Conservation (phyloP, 1,140 invertebrate genomes). For the Drosophila sturtevanti region DNA sequence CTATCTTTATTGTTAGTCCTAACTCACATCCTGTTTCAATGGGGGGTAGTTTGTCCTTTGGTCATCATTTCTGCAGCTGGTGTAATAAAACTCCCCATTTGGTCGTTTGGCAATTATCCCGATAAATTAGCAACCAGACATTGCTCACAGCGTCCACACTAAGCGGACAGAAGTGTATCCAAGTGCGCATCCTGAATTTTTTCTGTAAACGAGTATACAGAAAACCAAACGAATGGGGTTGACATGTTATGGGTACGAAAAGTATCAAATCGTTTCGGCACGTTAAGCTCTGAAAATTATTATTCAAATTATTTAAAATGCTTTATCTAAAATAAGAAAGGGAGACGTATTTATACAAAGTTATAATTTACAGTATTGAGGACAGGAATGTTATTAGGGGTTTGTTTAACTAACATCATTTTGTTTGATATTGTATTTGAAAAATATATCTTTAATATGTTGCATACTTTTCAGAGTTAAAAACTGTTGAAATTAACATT, state of each 20-base stretch:
- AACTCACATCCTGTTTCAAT: background rate
- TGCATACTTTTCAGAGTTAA: background rate
- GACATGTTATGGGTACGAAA: background rate
- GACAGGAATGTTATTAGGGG: no score
- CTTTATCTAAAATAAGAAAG: no score
- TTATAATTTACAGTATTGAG: no score
- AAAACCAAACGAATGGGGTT: background rate
- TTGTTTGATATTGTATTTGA: no score
- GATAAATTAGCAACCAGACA: constrained; percentile 72
- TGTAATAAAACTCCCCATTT: constrained; percentile 76
- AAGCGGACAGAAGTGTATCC: constrained; percentile 27
- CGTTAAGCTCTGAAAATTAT: no score
- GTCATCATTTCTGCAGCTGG: constrained; percentile 55
- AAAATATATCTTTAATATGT: no score
- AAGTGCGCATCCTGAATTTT: background rate
- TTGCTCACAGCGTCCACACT: constrained; percentile 21
- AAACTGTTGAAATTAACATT: background rate
- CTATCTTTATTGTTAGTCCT: constrained; percentile 2
- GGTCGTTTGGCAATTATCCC: constrained; percentile 75
- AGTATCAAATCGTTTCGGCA: background rate
- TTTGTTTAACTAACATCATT: no score
- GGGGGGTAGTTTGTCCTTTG: constrained; percentile 44
- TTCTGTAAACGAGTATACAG: background rate
- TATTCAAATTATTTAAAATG: no score
- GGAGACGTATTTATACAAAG: no score